These are phyloP conservation scores for Drosophila kanapiae DNA, from an alignment of 1,140 invertebrate species.

Conservation along the genomic window DNA sequence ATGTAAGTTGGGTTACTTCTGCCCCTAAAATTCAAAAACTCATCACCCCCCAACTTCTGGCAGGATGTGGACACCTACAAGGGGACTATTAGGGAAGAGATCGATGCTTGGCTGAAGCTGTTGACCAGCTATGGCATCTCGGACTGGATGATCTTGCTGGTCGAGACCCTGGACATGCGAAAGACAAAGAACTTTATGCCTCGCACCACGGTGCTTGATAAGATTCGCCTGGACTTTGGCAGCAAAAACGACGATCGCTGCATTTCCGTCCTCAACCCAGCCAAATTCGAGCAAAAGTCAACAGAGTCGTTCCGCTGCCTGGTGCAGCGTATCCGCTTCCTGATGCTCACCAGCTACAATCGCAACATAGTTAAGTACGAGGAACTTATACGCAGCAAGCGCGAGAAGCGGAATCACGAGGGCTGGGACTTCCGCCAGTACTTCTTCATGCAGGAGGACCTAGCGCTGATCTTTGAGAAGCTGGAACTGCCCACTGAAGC, in stretches of 20 bases:
- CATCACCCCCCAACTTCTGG: not conserved
- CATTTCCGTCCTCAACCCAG: conserved; percentile 95
- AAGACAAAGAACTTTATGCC: conserved; percentile 96
- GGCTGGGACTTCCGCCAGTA: conserved; percentile 98
- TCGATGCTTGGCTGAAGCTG: conserved; percentile 94
- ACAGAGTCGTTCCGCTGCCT: conserved; percentile 95
- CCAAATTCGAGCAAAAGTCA: conserved; percentile 94
- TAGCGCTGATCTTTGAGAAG: conserved; percentile 98
- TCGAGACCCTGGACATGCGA: conserved; percentile 96
- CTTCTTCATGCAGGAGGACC: conserved; percentile 97
- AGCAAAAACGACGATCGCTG: conserved; percentile 95
- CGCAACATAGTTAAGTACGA: conserved; percentile 94
- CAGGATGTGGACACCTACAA: conserved; percentile 97
- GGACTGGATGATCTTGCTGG: conserved; percentile 97
- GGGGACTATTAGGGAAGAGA: conserved; percentile 93
- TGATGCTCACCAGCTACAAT: conserved; percentile 95
- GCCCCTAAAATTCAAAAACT: not conserved
- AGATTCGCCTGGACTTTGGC: conserved; percentile 97
- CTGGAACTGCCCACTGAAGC: conserved; percentile 97
- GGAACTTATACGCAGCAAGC: conserved; percentile 94
- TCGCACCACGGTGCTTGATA: conserved; percentile 96
- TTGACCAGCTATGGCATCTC: conserved; percentile 91
- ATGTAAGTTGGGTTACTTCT: conserved; percentile 87
- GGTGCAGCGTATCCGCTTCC: conserved; percentile 92
- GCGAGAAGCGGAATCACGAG: conserved; percentile 95